These are phyloP conservation scores for Sparus aurata DNA, from an alignment of 2,797 vertebrate genomes.

Conservation along the genomic window DNA sequence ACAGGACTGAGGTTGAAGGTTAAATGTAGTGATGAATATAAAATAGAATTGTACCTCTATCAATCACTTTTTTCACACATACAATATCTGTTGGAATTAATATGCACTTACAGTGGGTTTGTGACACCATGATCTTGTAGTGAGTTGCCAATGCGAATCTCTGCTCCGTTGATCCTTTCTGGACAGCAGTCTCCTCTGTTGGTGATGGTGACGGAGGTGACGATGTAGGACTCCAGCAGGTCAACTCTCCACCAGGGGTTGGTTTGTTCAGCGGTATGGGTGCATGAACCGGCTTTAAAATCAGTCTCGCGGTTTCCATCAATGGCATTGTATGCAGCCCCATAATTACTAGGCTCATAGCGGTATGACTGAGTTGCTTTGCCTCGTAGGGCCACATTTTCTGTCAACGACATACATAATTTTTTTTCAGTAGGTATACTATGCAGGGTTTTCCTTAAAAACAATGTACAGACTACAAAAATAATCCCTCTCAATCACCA, in stretches of 20 bases:
- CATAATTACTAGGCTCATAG: rapidly evolving
- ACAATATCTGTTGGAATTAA: no score
- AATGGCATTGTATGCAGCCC: slow-evolving; percentile 28
- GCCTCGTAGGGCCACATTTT: slow-evolving; percentile 60
- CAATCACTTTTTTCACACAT: no score
- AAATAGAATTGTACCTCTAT: no score
- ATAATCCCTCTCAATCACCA: no score
- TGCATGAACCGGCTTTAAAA: not conserved
- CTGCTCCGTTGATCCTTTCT: slow-evolving; percentile 30
- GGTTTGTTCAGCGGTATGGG: rapidly evolving
- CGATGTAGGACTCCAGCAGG: slow-evolving; percentile 53
- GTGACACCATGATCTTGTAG: slow-evolving; percentile 33
- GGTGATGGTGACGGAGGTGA: slow-evolving; percentile 65
- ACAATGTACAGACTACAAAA: no score
- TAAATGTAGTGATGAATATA: no score
- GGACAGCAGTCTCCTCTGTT: slow-evolving; percentile 62
- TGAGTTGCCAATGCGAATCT: slow-evolving; percentile 69
- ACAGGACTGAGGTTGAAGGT: no score
- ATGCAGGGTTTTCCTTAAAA: no score
- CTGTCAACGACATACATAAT: no score
- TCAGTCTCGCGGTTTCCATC: slow-evolving; percentile 40
- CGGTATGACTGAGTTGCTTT: slow-evolving; percentile 45
- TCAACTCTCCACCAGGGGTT: slow-evolving; percentile 68
- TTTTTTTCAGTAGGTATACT: no score
- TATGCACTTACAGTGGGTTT: slow-evolving; percentile 59